These are phyloP conservation scores for Acronicta alni DNA, from an alignment of 2,888 invertebrate species.

Conservation along the genomic window DNA sequence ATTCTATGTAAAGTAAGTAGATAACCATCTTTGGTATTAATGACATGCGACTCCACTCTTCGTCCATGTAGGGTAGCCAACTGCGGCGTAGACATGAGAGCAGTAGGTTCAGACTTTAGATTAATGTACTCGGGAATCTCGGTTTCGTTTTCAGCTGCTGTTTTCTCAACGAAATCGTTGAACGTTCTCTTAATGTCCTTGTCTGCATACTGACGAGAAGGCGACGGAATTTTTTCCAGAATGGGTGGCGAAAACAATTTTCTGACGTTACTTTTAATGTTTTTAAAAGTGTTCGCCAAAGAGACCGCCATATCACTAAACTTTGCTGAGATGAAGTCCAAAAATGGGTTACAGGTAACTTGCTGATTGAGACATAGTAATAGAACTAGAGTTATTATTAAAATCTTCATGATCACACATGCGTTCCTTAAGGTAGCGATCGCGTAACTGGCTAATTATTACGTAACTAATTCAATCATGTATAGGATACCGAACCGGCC, in stretches of 20 bases:
- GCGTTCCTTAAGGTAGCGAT: slow-evolving; percentile 11
- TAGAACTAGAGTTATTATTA: slow-evolving; percentile 36
- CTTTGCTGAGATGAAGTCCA: slow-evolving; percentile 55
- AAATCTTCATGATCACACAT: slow-evolving; percentile 49
- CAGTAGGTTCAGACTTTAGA: slow-evolving; percentile 62
- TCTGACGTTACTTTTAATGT: slow-evolving; percentile 51
- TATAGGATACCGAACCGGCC: slow-evolving; percentile 5
- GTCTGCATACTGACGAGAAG: slow-evolving; percentile 1
- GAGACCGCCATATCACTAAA: slow-evolving; percentile 54
- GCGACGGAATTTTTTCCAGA: neutral
- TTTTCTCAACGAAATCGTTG: slow-evolving; percentile 57
- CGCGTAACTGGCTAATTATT: slow-evolving; percentile 34
- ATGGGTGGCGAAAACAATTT: slow-evolving; percentile 29
- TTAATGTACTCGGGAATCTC: slow-evolving; percentile 52
- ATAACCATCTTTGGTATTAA: slow-evolving; percentile 75
- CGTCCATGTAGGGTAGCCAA: slow-evolving; percentile 72
- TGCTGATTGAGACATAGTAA: slow-evolving; percentile 48
- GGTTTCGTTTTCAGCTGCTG: slow-evolving; percentile 44
- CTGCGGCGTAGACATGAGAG: slow-evolving; percentile 70
- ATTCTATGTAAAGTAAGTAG: slow-evolving; percentile 74
- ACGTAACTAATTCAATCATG: slow-evolving; percentile 22
- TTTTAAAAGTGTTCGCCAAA: slow-evolving; percentile 50
- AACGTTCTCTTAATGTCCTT: slow-evolving; percentile 50
- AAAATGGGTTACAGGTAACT: slow-evolving; percentile 56
- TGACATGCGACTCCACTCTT: slow-evolving; percentile 70